Evolutionary conservation across 2,888 invertebrate species (phyloP).

Genomic region (Cryptocephalus primarius): DNA sequence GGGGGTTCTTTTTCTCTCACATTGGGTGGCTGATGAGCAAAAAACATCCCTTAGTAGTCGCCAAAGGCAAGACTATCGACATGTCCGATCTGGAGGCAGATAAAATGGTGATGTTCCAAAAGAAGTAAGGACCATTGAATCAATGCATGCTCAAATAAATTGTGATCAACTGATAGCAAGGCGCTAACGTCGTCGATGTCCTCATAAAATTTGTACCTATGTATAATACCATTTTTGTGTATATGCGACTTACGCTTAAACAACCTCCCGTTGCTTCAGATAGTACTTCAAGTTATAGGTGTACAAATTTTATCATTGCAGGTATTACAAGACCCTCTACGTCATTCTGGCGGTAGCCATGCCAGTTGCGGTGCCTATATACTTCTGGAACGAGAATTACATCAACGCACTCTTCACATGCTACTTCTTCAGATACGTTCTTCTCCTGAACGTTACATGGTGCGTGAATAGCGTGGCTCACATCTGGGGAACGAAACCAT

Average conservation of each 20-base stretch:
- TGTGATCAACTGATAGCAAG: too few relatives aligned
- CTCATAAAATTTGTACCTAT: too few relatives aligned
- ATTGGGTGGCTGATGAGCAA: conserved; percentile 74
- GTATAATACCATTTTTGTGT: too few relatives aligned
- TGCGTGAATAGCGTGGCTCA: conserved; percentile 74
- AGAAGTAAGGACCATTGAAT: conserved; percentile 44
- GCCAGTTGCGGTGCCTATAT: conserved; percentile 54
- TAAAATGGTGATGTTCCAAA: conserved; percentile 62
- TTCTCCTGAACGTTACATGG: conserved; percentile 68
- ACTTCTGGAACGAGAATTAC: conserved; percentile 57
- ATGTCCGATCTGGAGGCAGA: conserved; percentile 66
- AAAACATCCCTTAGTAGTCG: conserved; percentile 67
- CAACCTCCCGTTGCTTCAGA: too few relatives aligned
- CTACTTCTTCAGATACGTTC: conserved; percentile 50
- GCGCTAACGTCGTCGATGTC: too few relatives aligned
- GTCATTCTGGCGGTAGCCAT: conserved; percentile 46
- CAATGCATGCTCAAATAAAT: too few relatives aligned
- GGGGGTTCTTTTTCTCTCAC: conserved; percentile 83
- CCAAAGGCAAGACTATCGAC: conserved; percentile 55
- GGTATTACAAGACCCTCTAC: conserved; percentile 54
- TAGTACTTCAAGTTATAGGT: not conserved
- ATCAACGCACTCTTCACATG: conserved; percentile 48
- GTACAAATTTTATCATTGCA: conserved; percentile 33
- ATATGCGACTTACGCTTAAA: too few relatives aligned
- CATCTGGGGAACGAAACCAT: conserved; percentile 66